These are phyloP conservation scores for Macaca nemestrina DNA, from an alignment of 2,113 vertebrate species.

Conservation along the genomic window DNA sequence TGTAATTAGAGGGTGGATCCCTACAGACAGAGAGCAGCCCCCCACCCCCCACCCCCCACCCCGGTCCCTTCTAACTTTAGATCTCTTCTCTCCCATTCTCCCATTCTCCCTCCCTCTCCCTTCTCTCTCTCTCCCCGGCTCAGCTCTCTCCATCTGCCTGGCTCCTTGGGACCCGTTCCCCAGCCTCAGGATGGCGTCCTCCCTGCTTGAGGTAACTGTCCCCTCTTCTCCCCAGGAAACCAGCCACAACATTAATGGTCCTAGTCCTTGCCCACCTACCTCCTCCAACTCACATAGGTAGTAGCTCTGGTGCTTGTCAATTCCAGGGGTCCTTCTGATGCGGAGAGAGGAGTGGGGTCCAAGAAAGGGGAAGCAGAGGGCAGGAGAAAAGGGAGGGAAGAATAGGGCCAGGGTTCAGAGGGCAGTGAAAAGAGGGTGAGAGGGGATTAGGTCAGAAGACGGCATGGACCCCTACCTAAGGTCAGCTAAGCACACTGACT, in stretches of 20 bases:
- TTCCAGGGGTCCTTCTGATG: conserved; percentile 38
- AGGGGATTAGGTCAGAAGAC: conserved; percentile 13
- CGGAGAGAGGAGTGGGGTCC: not conserved
- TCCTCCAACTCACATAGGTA: conserved; percentile 47
- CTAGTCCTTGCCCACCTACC: not conserved
- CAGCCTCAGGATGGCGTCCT: conserved; percentile 81
- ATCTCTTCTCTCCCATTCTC: conserved; percentile 79
- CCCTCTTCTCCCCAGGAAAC: conserved; percentile 43
- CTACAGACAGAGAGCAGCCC: conserved; percentile 81
- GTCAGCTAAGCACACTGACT: not conserved
- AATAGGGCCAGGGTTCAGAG: not conserved
- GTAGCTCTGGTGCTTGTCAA: conserved; percentile 45
- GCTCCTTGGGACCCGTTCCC: conserved; percentile 74
- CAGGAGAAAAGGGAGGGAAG: not conserved
- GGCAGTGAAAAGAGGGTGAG: not conserved
- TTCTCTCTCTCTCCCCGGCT: conserved; percentile 63
- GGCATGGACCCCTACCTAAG: not conserved
- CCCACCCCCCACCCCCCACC: conserved; percentile 63
- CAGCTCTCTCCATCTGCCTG: conserved; percentile 77
- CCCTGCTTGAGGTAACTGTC: conserved; percentile 81
- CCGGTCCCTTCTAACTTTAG: conserved; percentile 80
- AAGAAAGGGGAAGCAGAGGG: not conserved
- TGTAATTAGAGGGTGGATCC: conserved; percentile 83
- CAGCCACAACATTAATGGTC: not conserved
- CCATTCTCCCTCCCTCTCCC: conserved; percentile 72